Conservation (phyloP, 2,797 vertebrate genomes). For the Morus bassanus region DNA sequence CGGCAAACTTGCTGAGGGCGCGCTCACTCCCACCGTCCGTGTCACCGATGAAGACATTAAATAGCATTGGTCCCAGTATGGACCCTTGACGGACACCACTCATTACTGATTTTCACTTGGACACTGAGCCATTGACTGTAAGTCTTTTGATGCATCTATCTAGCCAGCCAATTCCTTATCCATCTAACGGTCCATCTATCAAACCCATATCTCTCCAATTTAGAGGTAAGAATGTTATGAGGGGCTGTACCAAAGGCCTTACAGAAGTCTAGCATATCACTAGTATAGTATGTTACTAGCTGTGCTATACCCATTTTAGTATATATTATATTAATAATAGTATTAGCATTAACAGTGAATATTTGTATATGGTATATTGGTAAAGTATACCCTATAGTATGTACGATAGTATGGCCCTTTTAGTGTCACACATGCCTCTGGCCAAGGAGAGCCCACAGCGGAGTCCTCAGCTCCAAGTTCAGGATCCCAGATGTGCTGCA, state of each 20-base stretch:
- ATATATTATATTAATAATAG: neutral
- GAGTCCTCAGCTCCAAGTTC: neutral
- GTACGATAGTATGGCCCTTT: rapidly evolving
- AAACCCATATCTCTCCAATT: neutral
- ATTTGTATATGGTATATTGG: neutral
- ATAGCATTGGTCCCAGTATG: neutral
- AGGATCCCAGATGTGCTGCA: neutral
- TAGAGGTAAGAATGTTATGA: neutral
- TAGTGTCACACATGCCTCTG: neutral
- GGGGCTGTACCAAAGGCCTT: neutral
- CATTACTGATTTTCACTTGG: neutral
- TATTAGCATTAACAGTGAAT: neutral
- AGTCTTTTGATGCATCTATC: neutral
- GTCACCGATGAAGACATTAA: neutral
- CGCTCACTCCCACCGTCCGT: neutral
- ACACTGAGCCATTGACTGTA: neutral
- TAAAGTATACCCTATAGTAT: neutral
- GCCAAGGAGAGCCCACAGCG: rapidly evolving
- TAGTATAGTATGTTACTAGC: neutral
- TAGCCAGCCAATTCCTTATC: neutral
- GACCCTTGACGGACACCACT: neutral
- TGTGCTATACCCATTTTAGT: neutral
- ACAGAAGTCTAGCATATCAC: neutral
- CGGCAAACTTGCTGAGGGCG: neutral
- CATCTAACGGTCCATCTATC: neutral